Base-by-base conservation (phyloP, 2,113 vertebrate genomes). In the Hydrolagus affinis region DNA sequence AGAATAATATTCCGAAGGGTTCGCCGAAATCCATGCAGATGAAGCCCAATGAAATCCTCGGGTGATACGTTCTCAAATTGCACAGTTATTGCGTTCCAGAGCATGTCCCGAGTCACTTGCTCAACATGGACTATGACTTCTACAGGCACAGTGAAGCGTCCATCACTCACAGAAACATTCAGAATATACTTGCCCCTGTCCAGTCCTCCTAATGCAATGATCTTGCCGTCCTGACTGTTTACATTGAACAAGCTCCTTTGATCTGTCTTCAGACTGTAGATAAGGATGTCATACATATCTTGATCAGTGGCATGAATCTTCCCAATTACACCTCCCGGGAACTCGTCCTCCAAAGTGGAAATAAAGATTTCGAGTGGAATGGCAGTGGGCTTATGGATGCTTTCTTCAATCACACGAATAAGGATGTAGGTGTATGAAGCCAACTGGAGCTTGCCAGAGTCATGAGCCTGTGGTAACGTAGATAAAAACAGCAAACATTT, bases 261-360 rank as follows among this genome's bases (percentile, higher is more conserved):
- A 70, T 97, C 95, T 0, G 96, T 94, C 32, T 94, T 95, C 15
- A 98, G 93, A 0, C 94, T 93, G 12, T 96, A 99, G 0, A 95
- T 96, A 87, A 99, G 94, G 3, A 94, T 95, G 0, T 99, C 98
- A 0, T 98, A 98, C n/a, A 96, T 91, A 76, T 99, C 98, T 83
- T 96, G 96, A 87, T 99, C 98, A 0, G 96, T 97, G 85, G 98
- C 97, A 0, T 99, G 97, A 59, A 99, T 95, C 89, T 98, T 97
- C 64, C 98, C 98, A 70, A 99, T 98, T 32, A 99, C 96, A 4
- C 98, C 98, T 0, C 98, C 98, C 0, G 97, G 97, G 89, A 99
- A 99, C 91, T 99, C 97, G 0, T 99, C 98, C 90, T 99, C 98
- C 96, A 99, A 96, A 23, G 96, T 98, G 88, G 99, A 92, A 1